Evolutionary conservation across 2,888 invertebrate genomes (phyloP).

Genomic region (Agriopis marginaria): DNA sequence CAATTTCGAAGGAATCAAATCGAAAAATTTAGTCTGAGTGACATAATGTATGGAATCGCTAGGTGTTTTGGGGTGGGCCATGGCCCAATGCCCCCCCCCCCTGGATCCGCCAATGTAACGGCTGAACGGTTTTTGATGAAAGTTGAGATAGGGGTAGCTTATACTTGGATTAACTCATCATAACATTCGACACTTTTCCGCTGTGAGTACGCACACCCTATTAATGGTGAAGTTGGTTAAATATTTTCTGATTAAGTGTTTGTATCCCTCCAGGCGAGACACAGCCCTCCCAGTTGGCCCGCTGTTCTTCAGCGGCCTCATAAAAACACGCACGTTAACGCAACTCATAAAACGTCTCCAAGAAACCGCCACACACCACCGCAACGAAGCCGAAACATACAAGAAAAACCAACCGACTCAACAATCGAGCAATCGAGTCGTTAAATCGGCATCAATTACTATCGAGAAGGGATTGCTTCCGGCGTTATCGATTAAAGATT

Average conservation of each 20-base stretch:
- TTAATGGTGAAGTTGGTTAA: no score
- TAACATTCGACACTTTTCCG: no score
- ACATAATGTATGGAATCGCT: no score
- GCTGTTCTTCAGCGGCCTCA: slow-evolving; percentile 76
- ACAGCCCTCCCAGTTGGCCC: slow-evolving; percentile 69
- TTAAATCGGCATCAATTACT: slow-evolving; percentile 36
- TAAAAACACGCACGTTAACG: slow-evolving; percentile 69
- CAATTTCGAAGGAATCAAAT: no score
- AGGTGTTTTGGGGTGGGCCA: no score
- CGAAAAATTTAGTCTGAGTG: no score
- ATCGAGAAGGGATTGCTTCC: slow-evolving; percentile 57
- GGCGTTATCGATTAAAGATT: slow-evolving; percentile 56
- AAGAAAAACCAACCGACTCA: slow-evolving; percentile 42
- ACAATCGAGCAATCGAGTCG: slow-evolving; percentile 25
- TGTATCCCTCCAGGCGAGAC: slow-evolving; percentile 50
- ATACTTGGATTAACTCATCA: no score
- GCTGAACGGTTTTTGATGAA: no score
- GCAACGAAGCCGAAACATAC: slow-evolving; percentile 55
- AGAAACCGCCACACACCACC: slow-evolving; percentile 68
- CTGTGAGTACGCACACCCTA: no score
- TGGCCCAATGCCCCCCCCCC: no score
- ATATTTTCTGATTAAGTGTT: neutral
- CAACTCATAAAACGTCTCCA: slow-evolving; percentile 69
- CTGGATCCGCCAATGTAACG: no score
- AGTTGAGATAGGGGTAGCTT: no score